Evolutionary conservation across 2,888 invertebrate genomes (phyloP).

Genomic region (Drosophila kuntzei): DNA sequence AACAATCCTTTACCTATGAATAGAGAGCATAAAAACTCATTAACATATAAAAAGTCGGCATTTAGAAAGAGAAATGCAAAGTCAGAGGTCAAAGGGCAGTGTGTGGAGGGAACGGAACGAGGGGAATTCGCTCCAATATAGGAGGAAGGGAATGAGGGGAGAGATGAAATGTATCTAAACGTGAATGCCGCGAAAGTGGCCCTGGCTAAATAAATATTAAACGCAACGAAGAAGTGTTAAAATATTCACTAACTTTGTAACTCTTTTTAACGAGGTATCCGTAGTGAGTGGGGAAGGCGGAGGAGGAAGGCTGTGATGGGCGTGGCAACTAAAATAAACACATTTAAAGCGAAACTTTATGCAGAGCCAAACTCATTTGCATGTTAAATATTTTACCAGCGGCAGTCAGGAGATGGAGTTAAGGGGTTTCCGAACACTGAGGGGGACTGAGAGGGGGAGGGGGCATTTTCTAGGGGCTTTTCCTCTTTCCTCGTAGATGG

Average conservation of each 20-base stretch:
- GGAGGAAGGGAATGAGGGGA: background rate
- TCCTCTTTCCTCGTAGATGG: conserved; percentile 18
- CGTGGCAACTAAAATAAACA: conserved; percentile 80
- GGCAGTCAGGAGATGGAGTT: conserved; percentile 26
- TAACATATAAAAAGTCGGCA: conserved; percentile 52
- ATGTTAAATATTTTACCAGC: conserved; percentile 77
- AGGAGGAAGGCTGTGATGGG: conserved; percentile 17
- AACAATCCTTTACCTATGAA: background rate
- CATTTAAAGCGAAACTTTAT: conserved; percentile 80
- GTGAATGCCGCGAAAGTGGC: conserved; percentile 57
- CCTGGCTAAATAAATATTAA: conserved; percentile 75
- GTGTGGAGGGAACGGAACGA: background rate
- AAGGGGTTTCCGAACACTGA: conserved; percentile 4
- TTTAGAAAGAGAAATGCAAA: conserved; percentile 1
- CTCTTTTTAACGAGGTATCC: conserved; percentile 77
- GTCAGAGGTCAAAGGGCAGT: conserved; percentile 13
- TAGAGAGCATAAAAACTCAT: conserved; percentile 58
- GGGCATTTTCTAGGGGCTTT: conserved; percentile 18
- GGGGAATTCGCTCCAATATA: background rate
- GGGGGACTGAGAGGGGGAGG: conserved; percentile 1
- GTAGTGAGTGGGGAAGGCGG: background rate
- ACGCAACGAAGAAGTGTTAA: conserved; percentile 76
- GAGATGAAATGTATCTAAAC: conserved; percentile 12
- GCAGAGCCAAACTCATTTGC: conserved; percentile 80
- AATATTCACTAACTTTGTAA: conserved; percentile 81